phyloP scores from a whole-genome alignment of 2,113 vertebrate genomes.

The Lathamus discolor region DNA sequence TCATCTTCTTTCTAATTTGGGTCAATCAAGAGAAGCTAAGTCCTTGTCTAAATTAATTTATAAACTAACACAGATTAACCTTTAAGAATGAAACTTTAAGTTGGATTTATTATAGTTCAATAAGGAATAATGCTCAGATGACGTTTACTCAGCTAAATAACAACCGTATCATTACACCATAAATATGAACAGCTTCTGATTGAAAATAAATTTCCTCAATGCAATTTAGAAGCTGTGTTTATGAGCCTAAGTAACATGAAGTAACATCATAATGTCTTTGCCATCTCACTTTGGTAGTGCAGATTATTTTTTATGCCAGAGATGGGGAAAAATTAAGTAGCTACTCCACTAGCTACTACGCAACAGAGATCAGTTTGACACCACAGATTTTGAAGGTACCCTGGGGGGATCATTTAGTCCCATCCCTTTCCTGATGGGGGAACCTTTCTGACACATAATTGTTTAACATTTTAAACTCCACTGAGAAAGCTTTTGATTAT shows the following conservation, averaged over 20 bases:
- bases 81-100: not conserved
- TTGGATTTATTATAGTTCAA: not conserved
- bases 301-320: not conserved
- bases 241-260: not conserved
- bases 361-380: not conserved
- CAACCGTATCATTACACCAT: not conserved
- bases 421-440: no score
- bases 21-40: constrained; percentile 5
- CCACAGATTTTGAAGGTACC: not conserved
- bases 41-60: constrained; percentile 18
- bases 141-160: not conserved
- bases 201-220: not conserved
- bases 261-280: not conserved
- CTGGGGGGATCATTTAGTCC: not conserved
- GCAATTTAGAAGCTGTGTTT: not conserved
- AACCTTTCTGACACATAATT: not conserved
- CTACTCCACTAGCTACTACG: not conserved
- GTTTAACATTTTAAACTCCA: not conserved
- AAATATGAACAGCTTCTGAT: not conserved
- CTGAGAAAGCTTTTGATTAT: not conserved
- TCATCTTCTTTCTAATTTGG: not conserved
- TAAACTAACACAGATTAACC: constrained; percentile 17
- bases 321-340: not conserved
- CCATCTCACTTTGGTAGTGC: not conserved
- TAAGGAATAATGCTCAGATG: not conserved